Conservation (phyloP, 2,113 vertebrate species). For the Macaca fascicularis region DNA sequence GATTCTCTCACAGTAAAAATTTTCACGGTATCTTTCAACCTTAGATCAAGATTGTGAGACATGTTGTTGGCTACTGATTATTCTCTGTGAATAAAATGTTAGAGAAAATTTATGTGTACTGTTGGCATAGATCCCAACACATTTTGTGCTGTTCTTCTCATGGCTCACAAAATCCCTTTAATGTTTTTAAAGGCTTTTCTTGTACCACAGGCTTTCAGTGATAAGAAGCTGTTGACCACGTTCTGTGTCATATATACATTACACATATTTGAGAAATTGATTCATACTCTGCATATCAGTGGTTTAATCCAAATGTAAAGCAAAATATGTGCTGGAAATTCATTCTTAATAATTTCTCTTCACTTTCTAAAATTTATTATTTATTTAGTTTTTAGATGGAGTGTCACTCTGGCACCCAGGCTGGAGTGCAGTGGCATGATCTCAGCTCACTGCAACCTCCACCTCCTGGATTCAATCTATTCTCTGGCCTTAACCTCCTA, state of each 20-base stretch:
- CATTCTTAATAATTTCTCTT: not conserved
- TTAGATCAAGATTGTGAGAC: not conserved
- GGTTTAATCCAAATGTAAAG: not conserved
- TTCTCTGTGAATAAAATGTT: conserved; percentile 29
- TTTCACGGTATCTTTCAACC: not conserved
- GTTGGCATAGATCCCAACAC: not conserved
- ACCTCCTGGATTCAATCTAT: no score
- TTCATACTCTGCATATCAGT: not conserved
- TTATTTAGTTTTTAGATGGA: no score
- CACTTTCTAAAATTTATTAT: not conserved
- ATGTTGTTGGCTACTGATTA: conserved; percentile 6
- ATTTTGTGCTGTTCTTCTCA: not conserved
- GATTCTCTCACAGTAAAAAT: not conserved
- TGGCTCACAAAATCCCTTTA: not conserved
- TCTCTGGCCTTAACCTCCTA: no score
- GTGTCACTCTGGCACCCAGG: no score
- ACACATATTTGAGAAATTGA: not conserved
- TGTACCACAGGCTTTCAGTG: not conserved
- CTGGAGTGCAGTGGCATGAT: no score
- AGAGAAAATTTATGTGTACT: not conserved
- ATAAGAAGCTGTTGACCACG: not conserved
- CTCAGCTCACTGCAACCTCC: no score
- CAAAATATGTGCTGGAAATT: not conserved
- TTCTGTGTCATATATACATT: not conserved
- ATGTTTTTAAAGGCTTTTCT: not conserved